Evolutionary conservation across 2,797 vertebrate genomes (phyloP).

Genomic region (Kryptopterus vitreolus): DNA sequence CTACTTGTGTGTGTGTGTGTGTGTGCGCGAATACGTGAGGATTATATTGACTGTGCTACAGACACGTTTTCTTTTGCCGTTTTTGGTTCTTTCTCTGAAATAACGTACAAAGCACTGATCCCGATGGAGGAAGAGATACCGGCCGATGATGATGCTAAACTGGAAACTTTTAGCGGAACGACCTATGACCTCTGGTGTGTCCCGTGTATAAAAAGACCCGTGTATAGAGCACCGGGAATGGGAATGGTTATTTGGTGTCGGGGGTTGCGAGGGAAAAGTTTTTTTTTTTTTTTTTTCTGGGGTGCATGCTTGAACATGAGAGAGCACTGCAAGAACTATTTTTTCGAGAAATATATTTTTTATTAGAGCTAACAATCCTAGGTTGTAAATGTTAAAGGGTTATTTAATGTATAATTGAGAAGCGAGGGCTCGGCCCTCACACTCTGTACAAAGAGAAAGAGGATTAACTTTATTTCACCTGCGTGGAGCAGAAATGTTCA

Average conservation of each 20-base stretch:
- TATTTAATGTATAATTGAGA: slow-evolving; percentile 95
- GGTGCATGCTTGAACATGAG: slow-evolving; percentile 83
- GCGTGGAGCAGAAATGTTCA: slow-evolving; percentile 70
- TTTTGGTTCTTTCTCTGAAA: slow-evolving; percentile 63
- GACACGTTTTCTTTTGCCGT: slow-evolving; percentile 17
- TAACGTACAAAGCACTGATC: slow-evolving; percentile 65
- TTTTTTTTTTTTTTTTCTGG: slow-evolving; percentile 40
- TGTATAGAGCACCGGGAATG: slow-evolving; percentile 34
- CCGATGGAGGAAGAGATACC: slow-evolving; percentile 60
- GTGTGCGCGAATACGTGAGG: slow-evolving; percentile 46
- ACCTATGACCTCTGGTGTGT: slow-evolving; percentile 66
- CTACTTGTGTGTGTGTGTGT: slow-evolving; percentile 12
- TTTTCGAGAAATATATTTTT: slow-evolving; percentile 99
- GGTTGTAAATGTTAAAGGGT: slow-evolving; percentile 94
- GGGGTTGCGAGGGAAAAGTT: slow-evolving; percentile 8
- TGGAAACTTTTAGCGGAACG: slow-evolving; percentile 76
- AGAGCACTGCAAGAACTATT: slow-evolving; percentile 96
- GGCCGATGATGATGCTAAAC: slow-evolving; percentile 77
- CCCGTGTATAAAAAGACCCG: neutral
- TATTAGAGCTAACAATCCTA: slow-evolving; percentile 97
- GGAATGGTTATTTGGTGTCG: slow-evolving; percentile 26
- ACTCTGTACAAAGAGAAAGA: slow-evolving; percentile 92
- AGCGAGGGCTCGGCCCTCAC: slow-evolving; percentile 71
- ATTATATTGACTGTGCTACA: slow-evolving; percentile 63
- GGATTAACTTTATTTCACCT: slow-evolving; percentile 88